These are phyloP conservation scores for Apteryx mantelli DNA, from an alignment of 2,113 vertebrate genomes.

Conservation along the genomic window DNA sequence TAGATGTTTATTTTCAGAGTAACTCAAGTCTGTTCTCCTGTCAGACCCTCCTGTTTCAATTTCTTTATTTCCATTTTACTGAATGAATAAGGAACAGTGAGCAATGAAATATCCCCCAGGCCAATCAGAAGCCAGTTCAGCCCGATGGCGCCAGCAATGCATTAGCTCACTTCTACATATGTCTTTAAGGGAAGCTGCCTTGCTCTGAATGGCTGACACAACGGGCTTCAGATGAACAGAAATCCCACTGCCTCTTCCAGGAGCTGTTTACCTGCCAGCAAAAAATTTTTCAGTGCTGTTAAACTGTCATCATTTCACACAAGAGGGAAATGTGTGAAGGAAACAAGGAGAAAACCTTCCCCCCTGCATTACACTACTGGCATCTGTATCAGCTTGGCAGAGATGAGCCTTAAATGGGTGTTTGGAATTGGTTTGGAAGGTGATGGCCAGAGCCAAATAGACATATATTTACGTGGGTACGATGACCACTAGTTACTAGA, in stretches of 20 bases:
- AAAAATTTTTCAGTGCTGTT: accelerated
- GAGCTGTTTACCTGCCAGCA: neutral
- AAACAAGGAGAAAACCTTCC: neutral
- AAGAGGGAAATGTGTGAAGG: accelerated
- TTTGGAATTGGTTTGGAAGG: neutral
- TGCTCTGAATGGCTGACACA: neutral
- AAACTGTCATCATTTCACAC: neutral
- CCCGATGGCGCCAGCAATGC: neutral
- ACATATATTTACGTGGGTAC: neutral
- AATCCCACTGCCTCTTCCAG: neutral
- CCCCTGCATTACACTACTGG: neutral
- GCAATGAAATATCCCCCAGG: neutral
- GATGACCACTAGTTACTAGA: neutral
- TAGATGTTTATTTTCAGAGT: slow-evolving; percentile 54
- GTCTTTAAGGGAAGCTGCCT: neutral
- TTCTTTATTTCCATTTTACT: slow-evolving; percentile 45
- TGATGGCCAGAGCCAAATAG: neutral
- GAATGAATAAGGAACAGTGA: slow-evolving; percentile 34
- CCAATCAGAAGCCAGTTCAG: neutral
- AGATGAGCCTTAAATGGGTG: neutral
- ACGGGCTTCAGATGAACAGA: accelerated
- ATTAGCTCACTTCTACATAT: accelerated
- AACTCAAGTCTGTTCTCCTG: slow-evolving; percentile 50
- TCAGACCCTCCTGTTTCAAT: slow-evolving; percentile 12
- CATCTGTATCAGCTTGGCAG: neutral